These are phyloP conservation scores for Pristiophorus japonicus DNA, from an alignment of 2,113 vertebrate genomes.

Conservation along the genomic window DNA sequence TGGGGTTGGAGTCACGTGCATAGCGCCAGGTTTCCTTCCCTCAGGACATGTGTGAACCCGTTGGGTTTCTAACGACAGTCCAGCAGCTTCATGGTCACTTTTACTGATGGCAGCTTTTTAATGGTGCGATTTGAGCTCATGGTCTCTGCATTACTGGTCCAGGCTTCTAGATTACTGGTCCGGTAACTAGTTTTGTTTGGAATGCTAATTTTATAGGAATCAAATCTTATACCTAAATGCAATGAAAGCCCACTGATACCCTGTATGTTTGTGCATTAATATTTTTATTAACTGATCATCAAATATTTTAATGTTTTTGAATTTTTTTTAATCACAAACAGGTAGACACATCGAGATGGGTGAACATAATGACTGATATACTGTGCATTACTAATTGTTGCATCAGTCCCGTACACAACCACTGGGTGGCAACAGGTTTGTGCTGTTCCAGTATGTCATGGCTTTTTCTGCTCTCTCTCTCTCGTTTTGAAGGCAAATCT, in stretches of 20 bases:
- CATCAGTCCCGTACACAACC: constrained; percentile 42
- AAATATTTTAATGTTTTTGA: neutral
- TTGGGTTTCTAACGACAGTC: neutral
- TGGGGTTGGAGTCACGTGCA: neutral
- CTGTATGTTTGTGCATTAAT: neutral
- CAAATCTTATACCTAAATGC: neutral
- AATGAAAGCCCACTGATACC: neutral
- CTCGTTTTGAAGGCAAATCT: constrained; percentile 74
- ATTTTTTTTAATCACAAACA: neutral
- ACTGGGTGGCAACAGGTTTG: constrained; percentile 51
- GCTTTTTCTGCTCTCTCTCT: neutral
- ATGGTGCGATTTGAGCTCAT: neutral
- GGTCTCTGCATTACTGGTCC: neutral
- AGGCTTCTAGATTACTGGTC: neutral
- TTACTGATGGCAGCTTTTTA: neutral
- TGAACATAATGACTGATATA: neutral
- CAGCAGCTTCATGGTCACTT: neutral
- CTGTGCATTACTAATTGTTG: neutral
- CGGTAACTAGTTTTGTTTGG: neutral
- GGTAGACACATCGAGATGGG: neutral
- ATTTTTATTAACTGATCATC: neutral
- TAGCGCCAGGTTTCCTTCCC: neutral
- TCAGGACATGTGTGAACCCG: neutral
- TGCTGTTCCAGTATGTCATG: neutral
- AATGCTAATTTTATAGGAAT: neutral